Conservation (phyloP, 2,888 invertebrate genomes). For the Acheta domesticus region DNA sequence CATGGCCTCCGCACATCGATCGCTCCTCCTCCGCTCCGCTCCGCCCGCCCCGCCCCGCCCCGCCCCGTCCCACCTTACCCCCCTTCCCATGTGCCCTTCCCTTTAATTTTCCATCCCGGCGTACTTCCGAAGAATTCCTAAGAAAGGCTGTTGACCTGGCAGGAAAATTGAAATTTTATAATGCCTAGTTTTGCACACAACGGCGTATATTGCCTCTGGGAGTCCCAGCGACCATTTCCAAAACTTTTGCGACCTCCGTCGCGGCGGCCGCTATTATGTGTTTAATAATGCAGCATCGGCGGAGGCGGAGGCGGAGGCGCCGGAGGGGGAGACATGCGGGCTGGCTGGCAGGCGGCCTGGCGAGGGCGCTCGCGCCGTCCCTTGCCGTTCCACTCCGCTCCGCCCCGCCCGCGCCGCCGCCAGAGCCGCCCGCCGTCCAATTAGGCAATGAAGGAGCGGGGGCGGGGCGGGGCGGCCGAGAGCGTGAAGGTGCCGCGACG, state of each 20-base stretch:
- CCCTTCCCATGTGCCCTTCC: background rate
- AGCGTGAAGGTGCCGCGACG: background rate
- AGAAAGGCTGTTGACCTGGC: constrained; percentile 5
- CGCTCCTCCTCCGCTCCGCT: too few relatives aligned
- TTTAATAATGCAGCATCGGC: constrained; percentile 5
- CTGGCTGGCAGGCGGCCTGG: background rate
- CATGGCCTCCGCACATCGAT: too few relatives aligned
- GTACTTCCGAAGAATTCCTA: constrained; percentile 4
- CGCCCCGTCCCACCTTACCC: background rate
- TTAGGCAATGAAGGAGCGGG: background rate
- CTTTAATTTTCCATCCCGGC: background rate
- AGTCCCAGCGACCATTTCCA: background rate
- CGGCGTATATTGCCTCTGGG: constrained; percentile 1
- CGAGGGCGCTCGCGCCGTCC: too few relatives aligned
- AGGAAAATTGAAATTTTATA: constrained; percentile 18
- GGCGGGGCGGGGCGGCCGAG: background rate
- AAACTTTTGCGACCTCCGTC: constrained; percentile 18
- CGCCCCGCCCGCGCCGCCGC: too few relatives aligned
- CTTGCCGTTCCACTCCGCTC: too few relatives aligned
- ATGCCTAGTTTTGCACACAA: background rate
- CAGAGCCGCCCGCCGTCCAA: too few relatives aligned
- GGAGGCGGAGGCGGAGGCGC: background rate
- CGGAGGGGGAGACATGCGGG: background rate
- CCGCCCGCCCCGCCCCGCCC: too few relatives aligned
- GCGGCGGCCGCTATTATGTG: constrained; percentile 2